Conservation (phyloP, 2,113 vertebrate genomes). For the Pterophyllum scalare region DNA sequence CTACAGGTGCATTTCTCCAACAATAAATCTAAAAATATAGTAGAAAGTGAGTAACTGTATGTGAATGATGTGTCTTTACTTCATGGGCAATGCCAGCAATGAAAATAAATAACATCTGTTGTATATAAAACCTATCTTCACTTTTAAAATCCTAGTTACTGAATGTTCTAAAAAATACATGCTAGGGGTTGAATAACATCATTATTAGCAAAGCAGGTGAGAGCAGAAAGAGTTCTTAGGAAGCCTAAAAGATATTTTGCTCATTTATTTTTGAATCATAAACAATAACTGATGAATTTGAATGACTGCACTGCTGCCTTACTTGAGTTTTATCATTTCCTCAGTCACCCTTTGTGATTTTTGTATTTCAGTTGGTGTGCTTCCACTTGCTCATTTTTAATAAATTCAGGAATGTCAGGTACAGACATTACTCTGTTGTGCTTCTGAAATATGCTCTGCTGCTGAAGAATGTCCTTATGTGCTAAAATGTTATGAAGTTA, state of each 20-base stretch:
- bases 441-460: conserved; percentile 2
- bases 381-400: conserved; percentile 18
- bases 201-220: neutral
- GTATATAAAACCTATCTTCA: too few relatives aligned
- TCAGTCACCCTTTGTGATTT: neutral
- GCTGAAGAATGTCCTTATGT: conserved; percentile 8
- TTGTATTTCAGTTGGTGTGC: neutral
- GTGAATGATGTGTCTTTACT: too few relatives aligned
- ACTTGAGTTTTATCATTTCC: neutral
- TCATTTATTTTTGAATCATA: neutral
- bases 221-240: neutral
- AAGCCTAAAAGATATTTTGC: neutral
- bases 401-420: conserved; percentile 18
- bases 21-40: too few relatives aligned
- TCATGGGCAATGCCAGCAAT: too few relatives aligned
- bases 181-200: neutral
- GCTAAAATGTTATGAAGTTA: neutral
- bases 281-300: neutral
- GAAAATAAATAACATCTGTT: too few relatives aligned
- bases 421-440: conserved; percentile 9
- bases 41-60: too few relatives aligned
- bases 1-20: neutral
- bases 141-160: too few relatives aligned
- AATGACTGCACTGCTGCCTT: neutral
- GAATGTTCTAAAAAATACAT: neutral